Evolutionary conservation across 1,140 invertebrate species (phyloP).

Genomic region (Halictus rubicundus): DNA sequence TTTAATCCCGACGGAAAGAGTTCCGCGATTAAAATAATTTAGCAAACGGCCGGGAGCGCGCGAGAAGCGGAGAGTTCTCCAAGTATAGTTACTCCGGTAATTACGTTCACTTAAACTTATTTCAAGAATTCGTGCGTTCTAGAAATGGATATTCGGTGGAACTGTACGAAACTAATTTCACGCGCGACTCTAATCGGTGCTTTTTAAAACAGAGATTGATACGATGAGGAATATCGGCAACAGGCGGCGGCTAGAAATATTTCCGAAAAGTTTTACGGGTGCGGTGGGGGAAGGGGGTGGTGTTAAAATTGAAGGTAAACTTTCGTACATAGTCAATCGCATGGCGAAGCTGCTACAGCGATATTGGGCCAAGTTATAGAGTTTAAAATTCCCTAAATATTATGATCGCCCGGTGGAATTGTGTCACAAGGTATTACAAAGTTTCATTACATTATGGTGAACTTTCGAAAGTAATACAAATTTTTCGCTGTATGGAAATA

Average conservation of each 20-base stretch:
- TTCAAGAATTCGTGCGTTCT: too few relatives aligned
- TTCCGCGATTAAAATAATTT: too few relatives aligned
- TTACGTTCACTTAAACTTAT: too few relatives aligned
- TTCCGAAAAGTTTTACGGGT: not conserved
- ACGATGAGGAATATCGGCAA: too few relatives aligned
- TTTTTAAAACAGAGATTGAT: not conserved
- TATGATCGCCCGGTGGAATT: conserved; percentile 1
- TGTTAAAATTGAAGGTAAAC: not conserved
- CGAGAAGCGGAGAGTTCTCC: too few relatives aligned
- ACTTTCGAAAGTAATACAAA: not conserved
- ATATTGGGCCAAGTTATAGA: conserved; percentile 8
- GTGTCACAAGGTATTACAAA: not conserved
- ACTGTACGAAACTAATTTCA: not conserved
- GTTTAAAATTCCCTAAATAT: not conserved
- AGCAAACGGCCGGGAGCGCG: too few relatives aligned
- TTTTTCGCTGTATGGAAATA: not conserved
- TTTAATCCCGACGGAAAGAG: too few relatives aligned
- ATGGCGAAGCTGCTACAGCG: not conserved
- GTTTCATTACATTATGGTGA: not conserved
- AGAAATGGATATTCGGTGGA: not conserved
- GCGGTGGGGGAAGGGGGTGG: too few relatives aligned
- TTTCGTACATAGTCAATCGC: not conserved
- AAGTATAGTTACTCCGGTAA: too few relatives aligned
- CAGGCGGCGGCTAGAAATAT: not conserved
- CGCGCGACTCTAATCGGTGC: not conserved